Conservation (phyloP, 2,113 vertebrate genomes). For the Prunella fulvescens region DNA sequence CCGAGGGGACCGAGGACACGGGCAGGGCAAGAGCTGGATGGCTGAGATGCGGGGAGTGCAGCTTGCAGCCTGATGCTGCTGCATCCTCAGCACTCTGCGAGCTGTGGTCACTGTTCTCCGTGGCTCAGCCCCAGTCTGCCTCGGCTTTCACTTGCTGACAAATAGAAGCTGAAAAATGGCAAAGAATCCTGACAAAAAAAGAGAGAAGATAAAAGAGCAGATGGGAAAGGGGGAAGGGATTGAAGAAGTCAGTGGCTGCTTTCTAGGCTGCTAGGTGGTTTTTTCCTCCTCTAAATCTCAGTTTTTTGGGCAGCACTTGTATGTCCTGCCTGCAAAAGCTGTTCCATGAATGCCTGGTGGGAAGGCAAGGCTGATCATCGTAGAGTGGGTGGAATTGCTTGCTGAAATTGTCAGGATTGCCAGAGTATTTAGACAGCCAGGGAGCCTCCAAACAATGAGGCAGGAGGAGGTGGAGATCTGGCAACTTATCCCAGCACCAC, state of each 20-base stretch:
- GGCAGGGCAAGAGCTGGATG: not conserved
- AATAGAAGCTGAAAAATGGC: not conserved
- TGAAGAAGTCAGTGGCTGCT: not conserved
- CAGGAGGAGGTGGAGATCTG: not conserved
- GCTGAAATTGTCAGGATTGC: not conserved
- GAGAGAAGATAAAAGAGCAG: not conserved
- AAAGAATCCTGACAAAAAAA: not conserved
- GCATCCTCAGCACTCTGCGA: not conserved
- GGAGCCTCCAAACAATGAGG: not conserved
- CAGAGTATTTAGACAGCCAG: not conserved
- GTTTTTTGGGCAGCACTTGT: not conserved
- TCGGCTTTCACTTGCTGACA: not conserved
- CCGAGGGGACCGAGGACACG: accelerated
- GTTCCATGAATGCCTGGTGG: not conserved
- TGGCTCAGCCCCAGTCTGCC: not conserved
- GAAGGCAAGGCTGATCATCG: not conserved
- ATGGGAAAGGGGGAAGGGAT: not conserved
- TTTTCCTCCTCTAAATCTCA: not conserved
- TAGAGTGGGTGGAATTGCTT: not conserved
- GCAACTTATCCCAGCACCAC: not conserved
- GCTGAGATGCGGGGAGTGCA: not conserved
- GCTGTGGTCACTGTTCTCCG: accelerated
- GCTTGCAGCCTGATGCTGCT: not conserved
- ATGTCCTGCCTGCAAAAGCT: not conserved
- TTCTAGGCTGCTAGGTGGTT: not conserved